Conservation (phyloP, 64 coral and sea anemone species). For the Stichodactyla mertensii region DNA sequence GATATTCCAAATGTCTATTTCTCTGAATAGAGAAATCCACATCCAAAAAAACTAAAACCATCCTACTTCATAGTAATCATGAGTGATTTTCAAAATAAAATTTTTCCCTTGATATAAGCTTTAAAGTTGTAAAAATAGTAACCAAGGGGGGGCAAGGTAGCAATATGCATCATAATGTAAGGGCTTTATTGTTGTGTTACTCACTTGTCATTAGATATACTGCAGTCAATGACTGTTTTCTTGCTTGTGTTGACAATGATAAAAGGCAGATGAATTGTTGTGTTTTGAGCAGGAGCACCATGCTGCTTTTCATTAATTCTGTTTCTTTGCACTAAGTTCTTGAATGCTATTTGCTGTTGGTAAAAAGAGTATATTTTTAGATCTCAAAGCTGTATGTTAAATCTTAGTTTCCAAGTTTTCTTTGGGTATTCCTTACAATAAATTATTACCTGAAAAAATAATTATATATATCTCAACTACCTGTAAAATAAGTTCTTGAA, state of each 20-base stretch:
- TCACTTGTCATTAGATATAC: constrained; percentile 99
- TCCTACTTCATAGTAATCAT: too few relatives aligned
- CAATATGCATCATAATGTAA: too few relatives aligned
- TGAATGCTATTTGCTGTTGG: constrained; percentile 94
- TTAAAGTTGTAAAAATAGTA: too few relatives aligned
- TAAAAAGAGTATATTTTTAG: neutral
- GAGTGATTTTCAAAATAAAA: too few relatives aligned
- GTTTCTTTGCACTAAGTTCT: constrained; percentile 93
- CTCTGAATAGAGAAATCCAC: too few relatives aligned
- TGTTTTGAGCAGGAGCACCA: constrained; percentile 80
- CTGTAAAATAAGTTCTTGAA: constrained; percentile 97
- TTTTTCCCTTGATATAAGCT: too few relatives aligned
- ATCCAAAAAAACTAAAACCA: too few relatives aligned
- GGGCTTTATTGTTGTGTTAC: neutral
- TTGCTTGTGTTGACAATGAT: constrained; percentile 99
- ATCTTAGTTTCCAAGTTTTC: neutral
- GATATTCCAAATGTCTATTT: too few relatives aligned
- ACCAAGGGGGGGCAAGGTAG: too few relatives aligned
- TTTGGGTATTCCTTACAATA: neutral
- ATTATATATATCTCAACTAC: constrained; percentile 25
- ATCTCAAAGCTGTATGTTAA: neutral
- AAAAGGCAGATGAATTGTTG: constrained; percentile 96
- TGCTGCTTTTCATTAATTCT: constrained; percentile 76
- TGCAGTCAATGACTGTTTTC: constrained; percentile 98
- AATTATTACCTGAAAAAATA: neutral